Evolutionary conservation across 2,113 vertebrate species (phyloP).

Genomic region (Excalfactoria chinensis): DNA sequence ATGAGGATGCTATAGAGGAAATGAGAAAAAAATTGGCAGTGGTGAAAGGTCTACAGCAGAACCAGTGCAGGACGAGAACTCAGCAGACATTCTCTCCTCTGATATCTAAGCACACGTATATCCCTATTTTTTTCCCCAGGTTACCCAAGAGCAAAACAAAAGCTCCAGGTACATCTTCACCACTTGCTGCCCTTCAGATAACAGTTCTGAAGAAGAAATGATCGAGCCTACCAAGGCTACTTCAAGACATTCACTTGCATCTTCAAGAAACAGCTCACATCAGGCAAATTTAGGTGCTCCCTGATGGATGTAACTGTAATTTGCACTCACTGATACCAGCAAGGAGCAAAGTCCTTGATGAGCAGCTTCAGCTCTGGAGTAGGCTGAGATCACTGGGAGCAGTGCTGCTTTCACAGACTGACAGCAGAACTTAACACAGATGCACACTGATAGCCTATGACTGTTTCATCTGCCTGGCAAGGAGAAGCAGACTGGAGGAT

Average conservation of each 20-base stretch:
- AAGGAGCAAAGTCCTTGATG: fast-evolving
- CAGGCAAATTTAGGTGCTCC: background rate
- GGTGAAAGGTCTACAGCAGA: background rate
- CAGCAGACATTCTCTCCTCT: background rate
- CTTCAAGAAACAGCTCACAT: background rate
- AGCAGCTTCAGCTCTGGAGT: background rate
- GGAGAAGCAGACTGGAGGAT: background rate
- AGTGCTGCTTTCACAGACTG: background rate
- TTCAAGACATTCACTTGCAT: background rate
- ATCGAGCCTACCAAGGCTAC: background rate
- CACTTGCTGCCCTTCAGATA: background rate
- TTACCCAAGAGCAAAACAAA: background rate
- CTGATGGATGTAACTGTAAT: background rate
- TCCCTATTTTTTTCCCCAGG: background rate
- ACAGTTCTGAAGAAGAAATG: background rate
- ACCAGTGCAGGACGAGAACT: background rate
- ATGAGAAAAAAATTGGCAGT: background rate
- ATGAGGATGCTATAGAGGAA: background rate
- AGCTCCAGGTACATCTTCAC: background rate
- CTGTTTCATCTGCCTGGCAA: slow-evolving; percentile 14
- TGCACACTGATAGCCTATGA: background rate
- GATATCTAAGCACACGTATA: background rate
- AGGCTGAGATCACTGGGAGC: background rate
- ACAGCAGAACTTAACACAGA: slow-evolving; percentile 9
- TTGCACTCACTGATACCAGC: background rate